Conservation (phyloP, 2,113 vertebrate species). For the Heloderma charlesbogerti region DNA sequence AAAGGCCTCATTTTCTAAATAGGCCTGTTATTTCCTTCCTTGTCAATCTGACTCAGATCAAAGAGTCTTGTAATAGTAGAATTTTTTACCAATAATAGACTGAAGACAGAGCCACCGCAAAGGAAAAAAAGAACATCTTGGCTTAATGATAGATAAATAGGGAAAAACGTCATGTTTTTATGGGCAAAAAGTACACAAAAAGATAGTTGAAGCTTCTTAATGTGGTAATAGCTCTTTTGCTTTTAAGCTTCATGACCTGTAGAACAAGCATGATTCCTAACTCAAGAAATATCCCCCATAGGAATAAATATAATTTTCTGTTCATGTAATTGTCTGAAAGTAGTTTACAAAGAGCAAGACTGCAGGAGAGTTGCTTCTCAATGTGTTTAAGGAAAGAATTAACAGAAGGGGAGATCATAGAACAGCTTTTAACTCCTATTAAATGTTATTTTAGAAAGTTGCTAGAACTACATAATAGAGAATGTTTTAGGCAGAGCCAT, state of each 20-base stretch:
- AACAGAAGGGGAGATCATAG: background rate
- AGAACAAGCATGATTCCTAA: background rate
- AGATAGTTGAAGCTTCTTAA: background rate
- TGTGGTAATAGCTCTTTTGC: background rate
- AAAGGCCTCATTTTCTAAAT: background rate
- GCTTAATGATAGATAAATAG: background rate
- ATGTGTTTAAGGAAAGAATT: background rate
- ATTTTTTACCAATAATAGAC: accelerated
- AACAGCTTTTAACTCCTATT: background rate
- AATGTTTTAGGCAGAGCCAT: conserved; percentile 14
- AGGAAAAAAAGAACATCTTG: accelerated
- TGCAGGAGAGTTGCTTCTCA: background rate
- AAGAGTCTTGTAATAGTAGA: accelerated
- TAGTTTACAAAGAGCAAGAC: background rate
- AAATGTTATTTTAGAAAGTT: conserved; percentile 9
- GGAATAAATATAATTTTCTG: background rate
- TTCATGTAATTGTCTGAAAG: background rate
- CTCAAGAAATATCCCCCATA: background rate
- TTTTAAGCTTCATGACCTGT: background rate
- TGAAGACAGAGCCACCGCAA: background rate
- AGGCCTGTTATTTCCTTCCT: background rate
- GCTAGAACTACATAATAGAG: background rate
- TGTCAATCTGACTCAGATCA: background rate
- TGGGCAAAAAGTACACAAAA: background rate
- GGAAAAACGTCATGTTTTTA: background rate